Percentiles rank a stretch among this genome's conserved stretches.
Evolutionary conservation across 1,140 invertebrate genomes (phyloP).

Genomic region (Meteorus sp.): DNA sequence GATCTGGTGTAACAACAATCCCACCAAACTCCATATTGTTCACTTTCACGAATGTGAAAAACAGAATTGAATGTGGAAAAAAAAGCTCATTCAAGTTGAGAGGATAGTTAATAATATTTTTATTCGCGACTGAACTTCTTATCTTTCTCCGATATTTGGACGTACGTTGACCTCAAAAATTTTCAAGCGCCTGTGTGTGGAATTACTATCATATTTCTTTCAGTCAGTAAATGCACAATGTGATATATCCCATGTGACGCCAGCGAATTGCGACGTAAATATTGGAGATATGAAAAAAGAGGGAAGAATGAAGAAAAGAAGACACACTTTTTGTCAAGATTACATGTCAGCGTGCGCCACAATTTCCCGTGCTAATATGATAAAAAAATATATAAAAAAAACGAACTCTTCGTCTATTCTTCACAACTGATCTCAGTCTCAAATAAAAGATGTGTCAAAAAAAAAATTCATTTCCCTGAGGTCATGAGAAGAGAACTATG

Average conservation of each 20-base stretch:
- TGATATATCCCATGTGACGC: conserved; percentile 30
- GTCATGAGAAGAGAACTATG: too few relatives aligned
- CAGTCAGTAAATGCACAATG: conserved; percentile 6
- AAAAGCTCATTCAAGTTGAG: too few relatives aligned
- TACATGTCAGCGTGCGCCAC: conserved; percentile 13
- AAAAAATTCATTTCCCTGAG: too few relatives aligned
- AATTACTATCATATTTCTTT: conserved; percentile 31
- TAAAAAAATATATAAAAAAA: too few relatives aligned
- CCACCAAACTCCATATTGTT: too few relatives aligned
- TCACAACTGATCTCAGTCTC: neutral
- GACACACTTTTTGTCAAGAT: conserved; percentile 30
- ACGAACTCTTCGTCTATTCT: neutral
- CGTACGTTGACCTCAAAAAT: neutral
- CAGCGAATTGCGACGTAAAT: conserved; percentile 34
- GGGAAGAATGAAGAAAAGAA: neutral
- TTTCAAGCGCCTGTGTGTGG: neutral
- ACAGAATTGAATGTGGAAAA: too few relatives aligned
- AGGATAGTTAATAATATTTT: conserved; percentile 13
- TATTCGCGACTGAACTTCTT: conserved; percentile 9
- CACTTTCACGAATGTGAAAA: too few relatives aligned
- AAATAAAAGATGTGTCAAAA: too few relatives aligned
- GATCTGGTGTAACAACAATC: too few relatives aligned
- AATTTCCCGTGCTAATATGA: conserved; percentile 4
- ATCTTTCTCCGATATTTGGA: neutral
- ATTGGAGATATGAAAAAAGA: conserved; percentile 25